Conservation (phyloP, 2,113 vertebrate species). For the Sander vitreus region DNA sequence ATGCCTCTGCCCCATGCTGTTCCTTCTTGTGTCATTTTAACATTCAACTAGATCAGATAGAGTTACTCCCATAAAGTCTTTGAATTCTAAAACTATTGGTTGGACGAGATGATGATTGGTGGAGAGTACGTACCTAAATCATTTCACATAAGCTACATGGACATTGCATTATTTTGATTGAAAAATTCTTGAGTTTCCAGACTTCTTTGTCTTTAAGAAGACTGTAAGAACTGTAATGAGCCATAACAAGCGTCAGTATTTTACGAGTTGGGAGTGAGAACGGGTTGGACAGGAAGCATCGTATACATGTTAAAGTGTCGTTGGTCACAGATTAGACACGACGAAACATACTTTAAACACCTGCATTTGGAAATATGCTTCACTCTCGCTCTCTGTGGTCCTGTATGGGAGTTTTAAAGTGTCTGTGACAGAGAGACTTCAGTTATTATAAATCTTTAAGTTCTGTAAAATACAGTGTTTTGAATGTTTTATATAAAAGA, state of each 20-base stretch:
- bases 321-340: too few species aligned
- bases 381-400: too few species aligned
- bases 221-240: not conserved
- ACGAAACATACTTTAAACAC: too few species aligned
- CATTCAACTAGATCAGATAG: not conserved
- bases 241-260: not conserved
- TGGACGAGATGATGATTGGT: not conserved
- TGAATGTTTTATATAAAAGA: too few species aligned
- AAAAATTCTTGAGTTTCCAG: not conserved
- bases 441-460: too few species aligned
- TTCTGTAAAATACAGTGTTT: too few species aligned
- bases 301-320: too few species aligned
- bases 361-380: too few species aligned
- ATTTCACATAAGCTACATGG: not conserved
- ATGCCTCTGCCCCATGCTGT: not conserved
- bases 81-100: not conserved
- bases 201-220: not conserved
- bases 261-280: too few species aligned
- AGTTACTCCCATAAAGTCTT: not conserved
- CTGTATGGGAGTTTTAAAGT: too few species aligned
- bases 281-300: too few species aligned
- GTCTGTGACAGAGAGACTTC: too few species aligned
- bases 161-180: not conserved
- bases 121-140: not conserved
- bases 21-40: slow-evolving; percentile 6